Evolutionary conservation across 2,888 invertebrate species (phyloP), one percentile per base, ranked within the genome.

Genomic region (Drepanosiphum platanoidis): DNA sequence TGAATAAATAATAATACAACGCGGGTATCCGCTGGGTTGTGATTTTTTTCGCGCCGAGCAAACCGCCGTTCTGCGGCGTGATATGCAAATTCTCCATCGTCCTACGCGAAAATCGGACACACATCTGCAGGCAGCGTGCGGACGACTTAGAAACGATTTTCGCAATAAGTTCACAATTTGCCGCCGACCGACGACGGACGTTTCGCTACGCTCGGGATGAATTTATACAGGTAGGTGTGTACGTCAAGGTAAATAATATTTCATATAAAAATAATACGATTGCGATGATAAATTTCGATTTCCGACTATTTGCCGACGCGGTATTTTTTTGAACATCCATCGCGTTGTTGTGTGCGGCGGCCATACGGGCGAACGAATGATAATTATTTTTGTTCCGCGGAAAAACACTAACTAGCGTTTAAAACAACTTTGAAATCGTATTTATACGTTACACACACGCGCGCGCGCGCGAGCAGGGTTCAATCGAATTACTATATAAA

Each of bases 151-250:
- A 11, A 30, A 30, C 27, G 64, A 64, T 61, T 36, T 1, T 9
- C 15, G 61, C 39, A 39, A 39, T 61, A 39, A 61, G 78, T 42
- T 66, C 5, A 78, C 42, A 11, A 64, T 30, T 1, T 42, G 1
- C 32, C 1, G 5, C 9, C 13, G 64, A 30, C 77, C 64, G 39
- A 39, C 61, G 22, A n/a, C 58, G 58, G 9, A 13, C 58, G 58
- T 58, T n/a, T 32, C n/a, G 8, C 5, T 3, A 32, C 30, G 58
- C 3, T 9, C 46, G 22, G 8, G 18, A 52, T 18, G 46, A 46
- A 46, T n/a, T n/a, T n/a, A 75, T 27, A 11, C 39, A 58, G 77
- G 77, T 77, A 77, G 77, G 66, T 78, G 66, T 78, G 61, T 61
- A 39, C 30, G 77, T 42, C 32, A 32, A 78, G 32, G 5, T 66